These are phyloP conservation scores for Pristis pectinata DNA, from an alignment of 2,797 vertebrate genomes.

Conservation along the genomic window DNA sequence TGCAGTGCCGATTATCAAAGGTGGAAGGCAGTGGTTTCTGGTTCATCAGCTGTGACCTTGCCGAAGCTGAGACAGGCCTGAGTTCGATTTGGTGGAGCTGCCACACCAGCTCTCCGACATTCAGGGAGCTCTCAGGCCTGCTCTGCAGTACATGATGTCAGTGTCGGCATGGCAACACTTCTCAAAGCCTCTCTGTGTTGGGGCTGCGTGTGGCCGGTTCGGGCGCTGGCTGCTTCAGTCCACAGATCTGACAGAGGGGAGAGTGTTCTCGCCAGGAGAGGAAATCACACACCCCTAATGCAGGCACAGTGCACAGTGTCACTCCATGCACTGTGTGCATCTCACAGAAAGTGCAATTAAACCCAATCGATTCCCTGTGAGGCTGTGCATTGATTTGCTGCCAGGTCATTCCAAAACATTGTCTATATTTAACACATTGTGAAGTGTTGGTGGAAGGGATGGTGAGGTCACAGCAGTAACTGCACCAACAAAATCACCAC, in stretches of 20 bases:
- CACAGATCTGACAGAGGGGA: slow-evolving; percentile 53
- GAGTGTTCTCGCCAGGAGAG: slow-evolving; percentile 39
- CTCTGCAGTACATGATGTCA: slow-evolving; percentile 73
- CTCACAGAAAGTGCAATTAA: not conserved
- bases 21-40: too few species aligned
- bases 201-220: slow-evolving; percentile 58
- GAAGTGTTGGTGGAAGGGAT: too few species aligned
- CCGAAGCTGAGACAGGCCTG: not conserved
- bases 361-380: not conserved
- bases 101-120: slow-evolving; percentile 58
- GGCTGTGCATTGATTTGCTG: not conserved
- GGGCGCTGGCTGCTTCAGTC: too few species aligned
- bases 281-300: too few species aligned
- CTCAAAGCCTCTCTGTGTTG: slow-evolving; percentile 66
- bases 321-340: too few species aligned
- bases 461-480: not conserved
- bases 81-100: slow-evolving; percentile 8
- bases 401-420: not conserved
- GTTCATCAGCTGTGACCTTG: too few species aligned
- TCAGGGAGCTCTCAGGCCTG: slow-evolving; percentile 65
- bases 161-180: slow-evolving; percentile 82
- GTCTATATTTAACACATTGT: not conserved
- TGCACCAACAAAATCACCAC: too few species aligned
- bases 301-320: too few species aligned
- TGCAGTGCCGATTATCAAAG: too few species aligned